Evolutionary conservation across 2,888 invertebrate species (phyloP), one percentile per base, ranked within the genome.

Genomic region (Epinotia nisella): DNA sequence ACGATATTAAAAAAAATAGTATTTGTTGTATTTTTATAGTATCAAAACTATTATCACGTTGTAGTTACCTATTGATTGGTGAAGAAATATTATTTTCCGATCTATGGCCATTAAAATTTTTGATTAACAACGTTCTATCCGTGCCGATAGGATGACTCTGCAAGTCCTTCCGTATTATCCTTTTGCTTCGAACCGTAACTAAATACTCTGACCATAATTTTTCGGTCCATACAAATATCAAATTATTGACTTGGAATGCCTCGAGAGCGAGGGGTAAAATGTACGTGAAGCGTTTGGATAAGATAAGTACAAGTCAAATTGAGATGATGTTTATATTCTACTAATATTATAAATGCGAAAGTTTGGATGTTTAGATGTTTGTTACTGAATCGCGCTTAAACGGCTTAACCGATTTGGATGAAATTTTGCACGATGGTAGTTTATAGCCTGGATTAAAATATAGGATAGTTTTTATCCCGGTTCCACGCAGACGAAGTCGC

Each of bases 91-190:
- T 93, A 93, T 93, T 92, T 93, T 93, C 89, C 88, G 91, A 91
- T 89, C 90, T 92, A 91, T 92, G 92, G 92, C 93, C 92, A 93
- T 93, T 93, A 93, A 93, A 93, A 93, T 92, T 92, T 92, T 91
- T 93, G 93, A 93, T 93, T 93, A 93, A 91, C 91, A 85, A 89
- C 92, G 88, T 92, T 91, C 89, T 91, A 91, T 90, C 90, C 92
- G 90, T 91, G 89, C 91, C 93, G 93, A 92, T 90, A 85, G 86
- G 88, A 90, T 93, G 93, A 93, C 92, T 85, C 77, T 80, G 91
- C 93, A 89, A 88, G 83, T 89, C 84, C 84, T 82, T 79, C 79
- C 79, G 84, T 84, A 84, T 88, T 88, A 88, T 90, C 92, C 90
- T 89, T 88, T 88, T 88, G 85, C 89, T 86, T 83, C 81, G 83